phyloP scores from a whole-genome alignment of 1,140 invertebrate genomes.

The Stegodyphus dumicola region DNA sequence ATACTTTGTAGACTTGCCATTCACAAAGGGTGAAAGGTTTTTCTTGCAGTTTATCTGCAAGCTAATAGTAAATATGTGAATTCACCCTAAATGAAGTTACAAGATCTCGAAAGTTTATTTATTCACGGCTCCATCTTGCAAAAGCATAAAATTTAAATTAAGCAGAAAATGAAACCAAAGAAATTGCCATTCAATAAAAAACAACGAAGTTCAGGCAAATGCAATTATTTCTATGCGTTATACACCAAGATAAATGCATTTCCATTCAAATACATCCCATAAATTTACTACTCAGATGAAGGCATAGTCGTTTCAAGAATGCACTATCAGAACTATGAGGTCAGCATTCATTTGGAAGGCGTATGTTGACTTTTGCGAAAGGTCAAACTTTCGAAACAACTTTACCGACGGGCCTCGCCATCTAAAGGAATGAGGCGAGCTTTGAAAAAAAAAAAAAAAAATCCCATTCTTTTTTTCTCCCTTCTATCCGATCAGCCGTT shows the following conservation, averaged over 20 bases:
- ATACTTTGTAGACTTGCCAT: no score
- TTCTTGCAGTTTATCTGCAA: no score
- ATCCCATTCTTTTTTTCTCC: background rate
- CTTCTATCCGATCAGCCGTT: background rate
- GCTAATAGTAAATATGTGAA: no score
- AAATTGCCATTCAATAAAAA: background rate
- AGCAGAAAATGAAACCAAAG: background rate
- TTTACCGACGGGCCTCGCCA: conserved; percentile 1
- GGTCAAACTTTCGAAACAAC: conserved; percentile 37
- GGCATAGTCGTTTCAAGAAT: background rate
- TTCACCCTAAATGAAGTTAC: no score
- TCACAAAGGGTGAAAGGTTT: no score
- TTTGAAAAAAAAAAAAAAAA: background rate
- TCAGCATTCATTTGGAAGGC: conserved; percentile 46
- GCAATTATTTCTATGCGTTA: background rate
- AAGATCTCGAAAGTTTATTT: no score
- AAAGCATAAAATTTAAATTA: background rate
- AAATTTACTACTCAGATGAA: background rate
- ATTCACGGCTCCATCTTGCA: no score
- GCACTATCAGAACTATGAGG: conserved; percentile 3
- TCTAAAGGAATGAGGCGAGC: background rate
- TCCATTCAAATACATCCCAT: background rate
- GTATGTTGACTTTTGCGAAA: conserved; percentile 26
- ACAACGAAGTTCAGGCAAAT: background rate
- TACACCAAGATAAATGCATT: background rate